Evolutionary conservation across 2,797 vertebrate species (phyloP).

Genomic region (Apogon hyalosoma): DNA sequence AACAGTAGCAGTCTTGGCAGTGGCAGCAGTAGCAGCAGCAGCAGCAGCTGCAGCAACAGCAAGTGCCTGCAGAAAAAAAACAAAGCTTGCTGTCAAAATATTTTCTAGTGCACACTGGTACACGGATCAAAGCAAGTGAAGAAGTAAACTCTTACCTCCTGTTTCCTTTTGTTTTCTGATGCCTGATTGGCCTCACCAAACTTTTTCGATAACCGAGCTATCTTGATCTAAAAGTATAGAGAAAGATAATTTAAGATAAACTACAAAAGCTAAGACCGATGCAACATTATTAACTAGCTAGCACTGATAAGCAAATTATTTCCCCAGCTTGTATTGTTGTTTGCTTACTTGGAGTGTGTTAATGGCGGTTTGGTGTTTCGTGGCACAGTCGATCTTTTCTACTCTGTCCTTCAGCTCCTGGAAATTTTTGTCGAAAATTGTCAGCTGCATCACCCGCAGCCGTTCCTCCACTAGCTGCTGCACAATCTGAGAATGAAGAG

Average conservation of each 20-base stretch:
- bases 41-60: constrained; percentile 59
- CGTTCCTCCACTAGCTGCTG: constrained; percentile 93
- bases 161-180: constrained; percentile 93
- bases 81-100: constrained; percentile 1
- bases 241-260: constrained; percentile 2
- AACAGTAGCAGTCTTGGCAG: constrained; percentile 57
- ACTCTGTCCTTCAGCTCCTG: constrained; percentile 92
- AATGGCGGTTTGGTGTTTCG: constrained; percentile 90
- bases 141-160: constrained; percentile 76
- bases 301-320: too few relatives aligned
- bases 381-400: constrained; percentile 92
- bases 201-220: constrained; percentile 92
- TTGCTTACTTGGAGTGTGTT: constrained; percentile 81
- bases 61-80: constrained; percentile 63
- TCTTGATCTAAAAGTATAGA: constrained; percentile 87
- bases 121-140: background rate
- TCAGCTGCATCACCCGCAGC: constrained; percentile 87
- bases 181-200: constrained; percentile 92
- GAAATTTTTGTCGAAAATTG: constrained; percentile 90
- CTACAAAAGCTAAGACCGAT: background rate
- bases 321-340: background rate
- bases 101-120: background rate
- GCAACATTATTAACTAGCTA: background rate
- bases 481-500: constrained; percentile 85
- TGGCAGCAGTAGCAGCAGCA: constrained; percentile 16